A percentile compares a stretch with the other conserved stretches of the same genome.
Evolutionary conservation across 2,797 vertebrate species (phyloP).

Genomic region (Paramormyrops hopkinsi): DNA sequence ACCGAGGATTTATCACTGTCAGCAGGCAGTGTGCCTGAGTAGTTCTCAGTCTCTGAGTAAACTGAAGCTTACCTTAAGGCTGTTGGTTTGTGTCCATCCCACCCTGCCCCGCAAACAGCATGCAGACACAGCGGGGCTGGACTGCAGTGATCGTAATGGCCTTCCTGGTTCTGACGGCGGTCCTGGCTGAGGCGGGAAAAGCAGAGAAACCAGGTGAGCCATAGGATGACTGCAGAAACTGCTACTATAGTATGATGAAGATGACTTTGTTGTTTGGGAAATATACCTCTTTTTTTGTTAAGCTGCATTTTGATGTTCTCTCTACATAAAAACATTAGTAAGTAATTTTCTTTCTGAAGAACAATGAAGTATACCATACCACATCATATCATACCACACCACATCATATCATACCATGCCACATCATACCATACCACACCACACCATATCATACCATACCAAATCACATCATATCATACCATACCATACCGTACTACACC

Average conservation of each 20-base stretch:
- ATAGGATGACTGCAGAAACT: neutral
- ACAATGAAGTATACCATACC: neutral
- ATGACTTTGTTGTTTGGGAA: neutral
- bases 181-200: constrained; percentile 61
- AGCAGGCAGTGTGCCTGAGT: neutral
- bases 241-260: neutral
- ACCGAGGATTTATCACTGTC: neutral
- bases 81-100: neutral
- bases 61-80: neutral
- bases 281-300: neutral
- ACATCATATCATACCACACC: neutral
- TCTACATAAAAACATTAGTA: neutral
- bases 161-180: constrained; percentile 56
- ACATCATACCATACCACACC: neutral
- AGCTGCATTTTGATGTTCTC: neutral
- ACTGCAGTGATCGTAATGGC: constrained; percentile 52
- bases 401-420: neutral
- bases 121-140: constrained; percentile 62
- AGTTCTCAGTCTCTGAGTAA: neutral
- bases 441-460: neutral
- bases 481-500: no score
- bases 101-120: constrained; percentile 41
- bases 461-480: no score
- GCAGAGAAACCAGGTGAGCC: constrained; percentile 63
- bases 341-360: neutral